Evolutionary conservation across 2,797 vertebrate species (phyloP).

Genomic region (Silurus aristotelis): DNA sequence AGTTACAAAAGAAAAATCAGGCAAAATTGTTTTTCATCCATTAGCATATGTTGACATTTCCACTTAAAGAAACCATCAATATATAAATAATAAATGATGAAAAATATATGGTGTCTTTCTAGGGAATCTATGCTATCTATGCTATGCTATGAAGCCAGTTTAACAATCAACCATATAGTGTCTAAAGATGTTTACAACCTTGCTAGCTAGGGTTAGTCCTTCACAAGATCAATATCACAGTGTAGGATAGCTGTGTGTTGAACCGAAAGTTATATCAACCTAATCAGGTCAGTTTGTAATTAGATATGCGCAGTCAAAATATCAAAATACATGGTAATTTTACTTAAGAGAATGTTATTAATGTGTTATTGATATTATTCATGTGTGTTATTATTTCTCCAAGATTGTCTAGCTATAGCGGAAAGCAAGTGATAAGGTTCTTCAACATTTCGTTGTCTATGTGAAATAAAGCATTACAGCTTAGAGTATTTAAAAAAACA

Average conservation of each 20-base stretch:
- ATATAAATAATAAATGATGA: neutral
- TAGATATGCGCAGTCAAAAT: neutral
- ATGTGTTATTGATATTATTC: neutral
- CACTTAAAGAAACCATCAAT: neutral
- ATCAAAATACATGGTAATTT: neutral
- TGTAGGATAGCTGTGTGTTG: neutral
- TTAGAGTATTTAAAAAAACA: neutral
- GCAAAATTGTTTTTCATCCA: neutral
- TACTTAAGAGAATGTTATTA: neutral
- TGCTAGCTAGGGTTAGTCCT: neutral
- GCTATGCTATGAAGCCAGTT: too few relatives aligned
- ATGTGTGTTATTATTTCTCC: neutral
- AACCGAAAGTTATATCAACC: neutral
- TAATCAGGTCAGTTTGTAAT: slow-evolving; percentile 2
- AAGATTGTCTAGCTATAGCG: neutral
- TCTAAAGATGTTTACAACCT: neutral
- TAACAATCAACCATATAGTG: neutral
- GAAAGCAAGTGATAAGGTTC: neutral
- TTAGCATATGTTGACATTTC: neutral
- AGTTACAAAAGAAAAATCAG: neutral
- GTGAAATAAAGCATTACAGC: neutral
- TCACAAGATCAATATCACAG: neutral
- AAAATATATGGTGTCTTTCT: neutral
- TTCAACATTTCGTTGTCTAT: neutral
- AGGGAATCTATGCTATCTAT: neutral